These are phyloP conservation scores for Thecocarcelia acutangulata DNA, from an alignment of 2,888 invertebrate species.

Conservation along the genomic window DNA sequence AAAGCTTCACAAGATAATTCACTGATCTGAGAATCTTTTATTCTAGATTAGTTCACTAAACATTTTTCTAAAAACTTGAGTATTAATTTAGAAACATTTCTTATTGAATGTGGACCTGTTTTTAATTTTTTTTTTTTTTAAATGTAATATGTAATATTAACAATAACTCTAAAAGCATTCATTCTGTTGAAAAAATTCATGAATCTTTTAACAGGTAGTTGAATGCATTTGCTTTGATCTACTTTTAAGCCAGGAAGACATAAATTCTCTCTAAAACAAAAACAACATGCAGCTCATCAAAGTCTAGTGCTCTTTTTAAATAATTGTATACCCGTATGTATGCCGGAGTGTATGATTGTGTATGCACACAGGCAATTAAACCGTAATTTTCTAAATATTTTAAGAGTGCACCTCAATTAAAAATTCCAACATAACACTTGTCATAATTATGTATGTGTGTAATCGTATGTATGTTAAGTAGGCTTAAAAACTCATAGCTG, in stretches of 20 bases:
- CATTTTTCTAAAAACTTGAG: too few relatives aligned
- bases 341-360: too few relatives aligned
- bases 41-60: too few relatives aligned
- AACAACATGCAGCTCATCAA: neutral
- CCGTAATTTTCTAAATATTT: conserved; percentile 1
- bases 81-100: too few relatives aligned
- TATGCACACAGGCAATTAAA: neutral
- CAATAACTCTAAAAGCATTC: too few relatives aligned
- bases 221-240: neutral
- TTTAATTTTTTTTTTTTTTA: too few relatives aligned
- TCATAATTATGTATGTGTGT: neutral
- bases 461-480: neutral
- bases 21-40: too few relatives aligned
- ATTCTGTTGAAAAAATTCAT: too few relatives aligned
- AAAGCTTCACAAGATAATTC: too few relatives aligned
- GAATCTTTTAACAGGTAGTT: neutral
- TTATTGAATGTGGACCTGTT: too few relatives aligned
- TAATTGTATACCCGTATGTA: too few relatives aligned
- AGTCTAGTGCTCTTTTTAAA: neutral
- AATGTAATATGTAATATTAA: too few relatives aligned
- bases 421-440: conserved; percentile 1
- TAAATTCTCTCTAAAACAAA: neutral
- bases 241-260: conserved; percentile 16
- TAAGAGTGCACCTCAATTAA: neutral
- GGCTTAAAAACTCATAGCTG: neutral